Evolutionary conservation across 2,797 vertebrate species (phyloP).

Genomic region (Sebastes paucispinis): DNA sequence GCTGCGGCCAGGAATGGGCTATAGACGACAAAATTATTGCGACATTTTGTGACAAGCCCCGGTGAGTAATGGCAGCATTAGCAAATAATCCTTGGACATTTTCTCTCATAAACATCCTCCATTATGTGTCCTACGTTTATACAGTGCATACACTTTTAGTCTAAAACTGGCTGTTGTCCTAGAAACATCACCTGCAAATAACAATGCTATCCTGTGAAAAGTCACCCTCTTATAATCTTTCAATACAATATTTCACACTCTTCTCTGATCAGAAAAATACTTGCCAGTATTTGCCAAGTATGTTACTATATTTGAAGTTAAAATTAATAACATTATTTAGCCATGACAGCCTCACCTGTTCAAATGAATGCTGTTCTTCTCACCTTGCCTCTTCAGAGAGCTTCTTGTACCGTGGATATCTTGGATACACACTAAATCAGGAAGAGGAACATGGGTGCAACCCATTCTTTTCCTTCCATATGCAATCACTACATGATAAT

Average conservation of each 20-base stretch:
- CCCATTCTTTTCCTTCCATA: background rate
- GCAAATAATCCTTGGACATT: background rate
- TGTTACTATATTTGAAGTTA: background rate
- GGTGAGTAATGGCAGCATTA: background rate
- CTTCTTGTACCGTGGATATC: background rate
- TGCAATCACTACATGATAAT: background rate
- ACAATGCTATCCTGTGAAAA: background rate
- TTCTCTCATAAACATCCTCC: background rate
- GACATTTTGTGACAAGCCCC: background rate
- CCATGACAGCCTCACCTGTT: constrained; percentile 30
- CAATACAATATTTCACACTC: background rate
- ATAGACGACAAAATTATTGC: background rate
- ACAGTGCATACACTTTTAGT: background rate
- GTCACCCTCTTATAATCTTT: background rate
- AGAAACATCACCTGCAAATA: background rate
- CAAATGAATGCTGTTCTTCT: background rate
- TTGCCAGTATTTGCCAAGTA: background rate
- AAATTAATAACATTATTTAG: background rate
- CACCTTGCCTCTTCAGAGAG: background rate
- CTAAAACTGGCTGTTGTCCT: background rate
- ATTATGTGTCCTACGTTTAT: background rate
- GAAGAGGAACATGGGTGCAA: constrained; percentile 46
- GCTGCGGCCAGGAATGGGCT: background rate
- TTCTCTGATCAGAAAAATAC: background rate
- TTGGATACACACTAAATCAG: background rate